phyloP scores from a whole-genome alignment of 2,888 invertebrate genomes.

The Apocheima hispidaria region DNA sequence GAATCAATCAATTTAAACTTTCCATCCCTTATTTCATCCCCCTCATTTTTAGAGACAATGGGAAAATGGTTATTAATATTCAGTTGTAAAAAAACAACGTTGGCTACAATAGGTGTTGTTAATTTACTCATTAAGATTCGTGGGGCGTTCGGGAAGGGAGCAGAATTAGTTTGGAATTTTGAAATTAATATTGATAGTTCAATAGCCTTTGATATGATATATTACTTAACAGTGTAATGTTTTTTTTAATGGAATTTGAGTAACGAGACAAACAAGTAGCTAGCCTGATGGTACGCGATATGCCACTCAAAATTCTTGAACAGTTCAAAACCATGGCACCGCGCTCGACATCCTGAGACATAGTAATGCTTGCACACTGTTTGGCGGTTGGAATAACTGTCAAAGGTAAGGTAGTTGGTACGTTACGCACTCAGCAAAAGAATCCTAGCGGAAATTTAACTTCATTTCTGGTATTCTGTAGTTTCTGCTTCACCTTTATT shows the following conservation, averaged over 20 bases:
- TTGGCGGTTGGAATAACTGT: no score
- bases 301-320: no score
- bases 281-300: no score
- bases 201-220: slow-evolving; percentile 9
- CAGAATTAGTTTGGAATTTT: slow-evolving; percentile 55
- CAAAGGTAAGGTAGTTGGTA: no score
- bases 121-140: slow-evolving; percentile 85
- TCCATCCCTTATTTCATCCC: slow-evolving; percentile 60
- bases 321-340: no score
- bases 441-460: not conserved
- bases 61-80: slow-evolving; percentile 83
- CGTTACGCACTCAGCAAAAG: not conserved
- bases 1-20: slow-evolving; percentile 82
- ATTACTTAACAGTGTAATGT: not conserved
- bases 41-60: slow-evolving; percentile 70
- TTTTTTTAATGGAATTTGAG: no score
- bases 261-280: no score
- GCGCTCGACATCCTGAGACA: no score
- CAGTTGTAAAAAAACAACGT: slow-evolving; percentile 75
- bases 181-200: slow-evolving; percentile 51
- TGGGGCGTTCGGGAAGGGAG: slow-evolving; percentile 64
- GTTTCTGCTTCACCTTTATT: not conserved
- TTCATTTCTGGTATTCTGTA: not conserved
- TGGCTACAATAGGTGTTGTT: slow-evolving; percentile 84
- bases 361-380: no score